Base-by-base conservation (phyloP, 2,888 invertebrate species). In the Torymus auratus region DNA sequence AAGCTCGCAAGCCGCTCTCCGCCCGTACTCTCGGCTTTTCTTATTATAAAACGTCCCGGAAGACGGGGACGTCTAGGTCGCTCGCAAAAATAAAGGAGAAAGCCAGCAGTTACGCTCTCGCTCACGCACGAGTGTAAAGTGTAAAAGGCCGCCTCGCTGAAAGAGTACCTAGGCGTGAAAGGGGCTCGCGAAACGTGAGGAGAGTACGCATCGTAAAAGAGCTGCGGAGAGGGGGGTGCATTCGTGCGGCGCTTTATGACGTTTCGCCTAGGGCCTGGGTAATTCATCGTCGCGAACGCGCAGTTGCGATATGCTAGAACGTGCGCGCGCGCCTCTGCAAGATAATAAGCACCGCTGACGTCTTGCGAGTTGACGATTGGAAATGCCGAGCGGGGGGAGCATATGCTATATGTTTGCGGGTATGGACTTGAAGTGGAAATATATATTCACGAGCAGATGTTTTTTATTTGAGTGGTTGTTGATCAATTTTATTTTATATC, bases 231-330 rank as follows among this genome's bases (percentile, higher is more conserved):
- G 23, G 28, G 28, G 28, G 3, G n/a, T 12, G 55, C 23, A 68
- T 68, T 68, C 68, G 68, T 62, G 69, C 69, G 69, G 17, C 52
- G 74, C 80, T 80, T 75, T 75, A 58, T 70, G 80, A 80, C 64
- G 69, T 69, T 71, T 73, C 64, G 67, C 62, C 50, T 14, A 13
- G 41, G 50, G 52, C 61, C 0, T 13, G 41, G 60, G 61, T 64
- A 74, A 80, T 80, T 80, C 80, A 75, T 80, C 58, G 58, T 23
- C 62, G 67, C 7, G 41, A 41, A 3, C 28, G 41, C 7, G 41
- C 41, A 5, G 41, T 10, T 7, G 41, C 41, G 41, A 41, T 41
- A 41, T 41, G 41, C 41, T 5, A 41, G 41, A 41, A 41, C 7
- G 7, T 7, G 41, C 7, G 41, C 64, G 14, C 62, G 74, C 68